Percentiles rank a stretch among this genome's conserved stretches.
Evolutionary conservation across 2,888 invertebrate genomes (phyloP).

Genomic region (Cerceris ruficornis): DNA sequence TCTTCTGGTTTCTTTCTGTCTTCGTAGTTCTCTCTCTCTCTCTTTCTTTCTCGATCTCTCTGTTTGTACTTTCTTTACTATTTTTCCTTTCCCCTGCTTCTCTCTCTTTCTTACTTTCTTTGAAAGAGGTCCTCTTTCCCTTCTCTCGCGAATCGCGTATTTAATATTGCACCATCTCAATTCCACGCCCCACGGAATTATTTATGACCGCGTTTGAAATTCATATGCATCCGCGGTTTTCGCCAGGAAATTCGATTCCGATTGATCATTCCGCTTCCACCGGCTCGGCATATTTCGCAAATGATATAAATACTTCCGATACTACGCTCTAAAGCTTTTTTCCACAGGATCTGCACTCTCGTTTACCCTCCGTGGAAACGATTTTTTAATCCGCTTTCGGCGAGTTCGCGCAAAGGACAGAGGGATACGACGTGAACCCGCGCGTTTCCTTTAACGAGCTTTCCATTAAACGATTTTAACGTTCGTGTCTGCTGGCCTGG

Average conservation of each 20-base stretch:
- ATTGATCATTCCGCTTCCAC: neutral
- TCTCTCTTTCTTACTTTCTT: neutral
- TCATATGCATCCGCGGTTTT: conserved; percentile 34
- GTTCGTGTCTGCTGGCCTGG: too few species aligned
- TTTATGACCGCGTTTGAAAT: conserved; percentile 47
- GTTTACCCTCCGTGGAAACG: neutral
- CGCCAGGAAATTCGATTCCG: conserved; percentile 7
- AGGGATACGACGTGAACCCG: neutral
- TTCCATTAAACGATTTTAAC: neutral
- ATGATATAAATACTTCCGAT: conserved; percentile 1
- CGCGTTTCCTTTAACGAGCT: neutral
- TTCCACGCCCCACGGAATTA: conserved; percentile 41
- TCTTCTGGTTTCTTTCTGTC: conserved; percentile 10
- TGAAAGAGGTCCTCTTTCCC: neutral
- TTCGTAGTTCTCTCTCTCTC: conserved; percentile 1
- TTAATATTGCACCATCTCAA: conserved; percentile 47
- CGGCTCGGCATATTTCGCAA: conserved; percentile 2
- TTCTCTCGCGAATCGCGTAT: conserved; percentile 36
- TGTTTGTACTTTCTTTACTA: neutral
- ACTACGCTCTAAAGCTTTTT: neutral
- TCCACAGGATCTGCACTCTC: neutral
- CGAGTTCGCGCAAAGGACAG: neutral
- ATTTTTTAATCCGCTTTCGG: neutral
- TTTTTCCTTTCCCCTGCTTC: neutral
- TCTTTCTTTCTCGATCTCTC: neutral